Evolutionary conservation across 2,888 invertebrate species (phyloP).

Genomic region (Diabrotica balteata): DNA sequence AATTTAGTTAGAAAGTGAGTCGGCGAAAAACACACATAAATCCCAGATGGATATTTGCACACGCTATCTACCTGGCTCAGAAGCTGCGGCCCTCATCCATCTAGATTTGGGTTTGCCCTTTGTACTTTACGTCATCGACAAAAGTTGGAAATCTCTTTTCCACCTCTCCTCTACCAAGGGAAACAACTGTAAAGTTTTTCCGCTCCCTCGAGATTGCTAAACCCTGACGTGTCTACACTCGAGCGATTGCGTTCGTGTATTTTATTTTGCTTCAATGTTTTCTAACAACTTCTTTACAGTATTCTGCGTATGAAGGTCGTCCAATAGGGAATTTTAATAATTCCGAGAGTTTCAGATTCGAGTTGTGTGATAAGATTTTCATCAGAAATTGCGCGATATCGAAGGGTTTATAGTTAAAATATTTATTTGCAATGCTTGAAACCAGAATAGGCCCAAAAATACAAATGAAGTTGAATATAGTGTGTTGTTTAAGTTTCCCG

Average conservation of each 20-base stretch:
- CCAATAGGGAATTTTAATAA: too few species aligned
- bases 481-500: too few species aligned
- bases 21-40: slow-evolving; percentile 36
- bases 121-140: slow-evolving; percentile 28
- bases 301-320: too few species aligned
- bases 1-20: slow-evolving; percentile 24
- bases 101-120: slow-evolving; percentile 39
- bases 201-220: slow-evolving; percentile 13
- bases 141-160: slow-evolving; percentile 25
- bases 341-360: too few species aligned
- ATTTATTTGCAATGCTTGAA: too few species aligned
- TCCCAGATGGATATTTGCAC: slow-evolving; percentile 42
- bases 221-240: slow-evolving; percentile 11
- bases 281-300: background rate
- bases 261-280: background rate
- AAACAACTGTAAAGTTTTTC: slow-evolving; percentile 22
- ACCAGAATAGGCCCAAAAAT: too few species aligned
- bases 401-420: too few species aligned
- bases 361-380: too few species aligned
- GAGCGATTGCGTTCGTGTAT: slow-evolving; percentile 5
- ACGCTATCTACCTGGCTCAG: slow-evolving; percentile 41
- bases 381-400: too few species aligned
- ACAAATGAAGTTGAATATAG: too few species aligned
- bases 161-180: slow-evolving; percentile 10
- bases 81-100: slow-evolving; percentile 40